Evolutionary conservation across 2,113 vertebrate genomes (phyloP), one percentile per base, ranked within the genome.

Genomic region (Clupea harengus): DNA sequence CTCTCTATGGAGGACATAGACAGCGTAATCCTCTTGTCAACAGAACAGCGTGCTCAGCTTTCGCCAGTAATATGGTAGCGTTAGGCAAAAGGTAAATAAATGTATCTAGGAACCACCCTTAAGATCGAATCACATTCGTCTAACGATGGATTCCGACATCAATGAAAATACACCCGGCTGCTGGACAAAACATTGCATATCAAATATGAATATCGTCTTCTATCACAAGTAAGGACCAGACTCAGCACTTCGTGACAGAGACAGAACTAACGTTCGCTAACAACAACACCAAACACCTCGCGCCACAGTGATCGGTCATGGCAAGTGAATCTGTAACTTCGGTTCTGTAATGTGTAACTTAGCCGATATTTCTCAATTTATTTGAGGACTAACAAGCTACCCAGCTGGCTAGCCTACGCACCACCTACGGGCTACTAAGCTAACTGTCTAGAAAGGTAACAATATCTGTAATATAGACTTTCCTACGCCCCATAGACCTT

Each of bases 41-140:
- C 72, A 78, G 17, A 78, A 39, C 72, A 78, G 72, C 72, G 39
- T 78, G 72, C 72, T 78, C 72, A 78, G 72, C 72, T 44, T 32
- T 78, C 32, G 32, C 13, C 72, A 78, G 2, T 72, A 78, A 13
- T 20, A 64, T 64, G 7, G 7, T 1, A 39, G 39, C 39, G 39
- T 39, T 39, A 64, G 60, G 60, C 60, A 64, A 64, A 64, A 57
- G 52, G 52, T 57, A 57, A 20, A 64, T 25, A 64, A 20, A 64
- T 25, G n/a, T n/a, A 64, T 64, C 64, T 2, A 39, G 25, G 11
- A 78, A 78, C 8, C 64, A 72, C 6, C 28, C 25, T 13, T n/a
- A 5, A 25, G 64, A 67, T 28, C n/a, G 54, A 60, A 49, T 49
- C 47, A 28, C 13, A 64, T 8, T 25, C 60, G 47, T 49, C 22